Percentiles rank a stretch among this genome's conserved stretches.
Evolutionary conservation across 2,888 invertebrate genomes (phyloP).

Genomic region (Enchytraeus crypticus): DNA sequence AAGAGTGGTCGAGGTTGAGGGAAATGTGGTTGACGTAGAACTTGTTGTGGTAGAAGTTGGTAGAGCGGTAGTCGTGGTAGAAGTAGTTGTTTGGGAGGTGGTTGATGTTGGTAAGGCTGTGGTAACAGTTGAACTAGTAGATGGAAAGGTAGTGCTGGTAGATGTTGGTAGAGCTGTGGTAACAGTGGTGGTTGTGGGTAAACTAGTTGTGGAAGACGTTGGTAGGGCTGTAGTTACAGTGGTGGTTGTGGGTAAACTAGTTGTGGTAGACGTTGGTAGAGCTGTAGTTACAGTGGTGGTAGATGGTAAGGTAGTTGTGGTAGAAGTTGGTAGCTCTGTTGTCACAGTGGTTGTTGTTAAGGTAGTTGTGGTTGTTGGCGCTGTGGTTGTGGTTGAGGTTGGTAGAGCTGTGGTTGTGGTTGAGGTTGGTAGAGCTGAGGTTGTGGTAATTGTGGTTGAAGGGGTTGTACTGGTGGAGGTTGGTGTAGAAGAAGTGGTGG

Average conservation of each 20-base stretch:
- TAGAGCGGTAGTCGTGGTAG: conserved; percentile 2
- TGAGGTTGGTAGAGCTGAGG: no score
- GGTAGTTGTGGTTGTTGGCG: not conserved
- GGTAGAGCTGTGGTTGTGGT: not conserved
- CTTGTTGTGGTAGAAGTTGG: not conserved
- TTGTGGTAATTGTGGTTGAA: no score
- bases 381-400: no score
- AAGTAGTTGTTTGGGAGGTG: not conserved
- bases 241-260: not conserved
- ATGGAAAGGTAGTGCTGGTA: not conserved
- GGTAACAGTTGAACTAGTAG: not conserved
- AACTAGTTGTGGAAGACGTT: not conserved
- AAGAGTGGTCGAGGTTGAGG: not conserved
- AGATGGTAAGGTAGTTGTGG: not conserved
- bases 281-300: conserved; percentile 4
- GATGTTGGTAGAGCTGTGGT: not conserved
- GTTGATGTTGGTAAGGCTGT: not conserved
- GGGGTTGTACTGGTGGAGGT: not conserved
- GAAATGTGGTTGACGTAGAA: not conserved
- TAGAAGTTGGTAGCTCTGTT: not conserved
- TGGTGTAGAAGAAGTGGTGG: no score
- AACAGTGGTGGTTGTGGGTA: conserved; percentile 6
- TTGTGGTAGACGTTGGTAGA: not conserved
- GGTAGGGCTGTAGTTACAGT: conserved; percentile 3
- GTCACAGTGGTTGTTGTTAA: conserved; percentile 4